A percentile compares a stretch with the other conserved stretches of the same genome.
These are phyloP conservation scores for Noctua janthe DNA, from an alignment of 2,888 invertebrate species.

Conservation along the genomic window DNA sequence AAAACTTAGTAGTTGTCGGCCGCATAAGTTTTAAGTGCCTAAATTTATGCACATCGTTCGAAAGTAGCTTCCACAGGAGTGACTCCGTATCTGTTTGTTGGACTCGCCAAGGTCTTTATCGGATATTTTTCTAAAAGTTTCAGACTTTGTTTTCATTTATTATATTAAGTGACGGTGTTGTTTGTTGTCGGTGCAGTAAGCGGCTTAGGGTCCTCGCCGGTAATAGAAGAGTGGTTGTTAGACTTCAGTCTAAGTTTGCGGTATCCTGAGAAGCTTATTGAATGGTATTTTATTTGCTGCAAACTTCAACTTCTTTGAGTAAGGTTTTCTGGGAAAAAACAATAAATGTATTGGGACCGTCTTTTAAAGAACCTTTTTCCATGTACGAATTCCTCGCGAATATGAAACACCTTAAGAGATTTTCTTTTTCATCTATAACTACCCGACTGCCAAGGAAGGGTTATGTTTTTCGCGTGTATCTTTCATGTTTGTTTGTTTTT, in stretches of 20 bases:
- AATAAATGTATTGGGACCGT: neutral
- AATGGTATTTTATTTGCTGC: conserved; percentile 17
- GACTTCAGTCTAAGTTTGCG: conserved; percentile 41
- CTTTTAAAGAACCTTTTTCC: neutral
- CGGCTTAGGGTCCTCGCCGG: conserved; percentile 33
- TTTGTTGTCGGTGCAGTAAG: conserved; percentile 36
- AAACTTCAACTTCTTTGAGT: conserved; percentile 2
- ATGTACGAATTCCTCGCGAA: neutral
- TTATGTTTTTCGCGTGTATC: no score
- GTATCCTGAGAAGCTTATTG: conserved; percentile 24
- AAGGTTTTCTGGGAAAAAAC: neutral
- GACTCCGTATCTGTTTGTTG: conserved; percentile 53
- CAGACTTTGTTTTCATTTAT: conserved; percentile 26
- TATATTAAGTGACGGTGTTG: conserved; percentile 31
- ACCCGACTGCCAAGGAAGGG: no score
- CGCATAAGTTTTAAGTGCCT: conserved; percentile 66
- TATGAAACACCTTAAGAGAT: neutral
- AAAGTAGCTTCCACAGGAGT: conserved; percentile 59
- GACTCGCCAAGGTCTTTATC: conserved; percentile 42
- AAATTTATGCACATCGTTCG: conserved; percentile 72
- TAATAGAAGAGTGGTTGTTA: conserved; percentile 50
- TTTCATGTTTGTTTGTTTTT: no score
- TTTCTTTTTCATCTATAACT: no score
- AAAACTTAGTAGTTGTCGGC: conserved; percentile 51
- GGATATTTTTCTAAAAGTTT: conserved; percentile 42